Evolutionary conservation across 2,113 vertebrate genomes (phyloP), one percentile per base, ranked within the genome.

Genomic region (Corythoichthys haematopterus): DNA sequence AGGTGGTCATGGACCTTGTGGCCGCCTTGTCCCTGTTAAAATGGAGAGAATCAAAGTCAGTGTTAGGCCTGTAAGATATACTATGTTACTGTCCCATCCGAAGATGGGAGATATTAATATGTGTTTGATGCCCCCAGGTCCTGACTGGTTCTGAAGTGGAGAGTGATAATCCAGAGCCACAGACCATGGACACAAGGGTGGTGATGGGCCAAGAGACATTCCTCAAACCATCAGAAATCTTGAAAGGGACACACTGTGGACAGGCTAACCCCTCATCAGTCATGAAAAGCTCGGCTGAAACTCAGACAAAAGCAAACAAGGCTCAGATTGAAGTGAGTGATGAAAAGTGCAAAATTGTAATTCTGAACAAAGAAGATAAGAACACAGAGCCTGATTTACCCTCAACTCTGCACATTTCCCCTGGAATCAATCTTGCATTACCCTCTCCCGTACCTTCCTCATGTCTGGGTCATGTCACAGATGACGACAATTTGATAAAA

Each of bases 121-220:
- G 6, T 43, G 62, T 73, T 13, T 80, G 46, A 61, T 61, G 15
- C 58, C 63, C 15, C 16, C 53, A 90, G 89, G 89, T 90, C 36
- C 80, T 93, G 70, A 93, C 89, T 72, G 92, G 92, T 66, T 88
- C 88, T 62, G 92, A 93, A 75, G 87, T 92, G 67, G 92, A 92
- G 63, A 92, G 92, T 65, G 91, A 93, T 75, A 91, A 85, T 72
- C 89, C 87, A 79, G 90, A 92, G 60, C 78, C 83, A 48, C 89
- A 91, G 13, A 84, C 86, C 4, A 89, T 94, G 69, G 94, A 94
- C 66, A 87, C 93, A 37, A 86, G 95, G 71, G 93, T 96, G 11
- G 95, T 96, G 64, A 96, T 96, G 94, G 95, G 95, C 0, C 93
- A 97, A 83, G 95, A 98, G 81, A 93, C 94, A 0, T 74, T 85